Conservation (phyloP, 2,888 invertebrate species). For the Gonocerus acuteangulatus region DNA sequence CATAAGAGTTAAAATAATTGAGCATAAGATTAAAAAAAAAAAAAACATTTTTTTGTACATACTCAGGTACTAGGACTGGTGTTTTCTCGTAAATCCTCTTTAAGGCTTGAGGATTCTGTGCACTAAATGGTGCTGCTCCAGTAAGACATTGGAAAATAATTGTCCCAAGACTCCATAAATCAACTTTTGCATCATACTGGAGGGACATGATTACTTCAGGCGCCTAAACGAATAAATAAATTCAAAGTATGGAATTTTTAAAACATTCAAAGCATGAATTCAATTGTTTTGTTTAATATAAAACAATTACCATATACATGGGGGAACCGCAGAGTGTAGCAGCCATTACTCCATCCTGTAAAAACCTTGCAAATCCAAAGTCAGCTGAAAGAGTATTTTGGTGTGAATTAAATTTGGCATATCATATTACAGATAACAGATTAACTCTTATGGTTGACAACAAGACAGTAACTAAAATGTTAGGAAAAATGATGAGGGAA, state of each 20-base stretch:
- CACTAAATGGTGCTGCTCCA: conserved; percentile 97
- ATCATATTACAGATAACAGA: too few relatives aligned
- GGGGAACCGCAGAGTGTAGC: conserved; percentile 98
- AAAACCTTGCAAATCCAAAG: conserved; percentile 97
- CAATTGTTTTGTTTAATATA: neutral
- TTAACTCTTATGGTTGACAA: too few relatives aligned
- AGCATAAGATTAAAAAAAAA: too few relatives aligned
- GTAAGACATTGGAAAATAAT: conserved; percentile 98
- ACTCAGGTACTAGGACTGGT: conserved; percentile 45
- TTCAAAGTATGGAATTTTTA: neutral
- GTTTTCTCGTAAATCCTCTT: conserved; percentile 94
- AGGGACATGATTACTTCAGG: conserved; percentile 99
- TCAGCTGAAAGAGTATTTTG: conserved; percentile 73
- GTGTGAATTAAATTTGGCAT: conserved; percentile 13
- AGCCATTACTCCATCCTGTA: conserved; percentile 99
- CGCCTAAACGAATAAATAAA: conserved; percentile 53
- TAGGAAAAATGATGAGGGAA: too few relatives aligned
- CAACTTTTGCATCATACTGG: conserved; percentile 97
- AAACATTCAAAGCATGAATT: too few relatives aligned
- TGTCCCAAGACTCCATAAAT: conserved; percentile 97
- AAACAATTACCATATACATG: conserved; percentile 86
- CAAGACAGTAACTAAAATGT: too few relatives aligned
- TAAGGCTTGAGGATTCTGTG: conserved; percentile 92
- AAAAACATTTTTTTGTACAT: conserved; percentile 45
- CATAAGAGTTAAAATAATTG: too few relatives aligned